Percentiles rank a stretch among this genome's conserved stretches.
phyloP scores from a whole-genome alignment of 2,797 vertebrate genomes.

The Sibirionetta formosa region DNA sequence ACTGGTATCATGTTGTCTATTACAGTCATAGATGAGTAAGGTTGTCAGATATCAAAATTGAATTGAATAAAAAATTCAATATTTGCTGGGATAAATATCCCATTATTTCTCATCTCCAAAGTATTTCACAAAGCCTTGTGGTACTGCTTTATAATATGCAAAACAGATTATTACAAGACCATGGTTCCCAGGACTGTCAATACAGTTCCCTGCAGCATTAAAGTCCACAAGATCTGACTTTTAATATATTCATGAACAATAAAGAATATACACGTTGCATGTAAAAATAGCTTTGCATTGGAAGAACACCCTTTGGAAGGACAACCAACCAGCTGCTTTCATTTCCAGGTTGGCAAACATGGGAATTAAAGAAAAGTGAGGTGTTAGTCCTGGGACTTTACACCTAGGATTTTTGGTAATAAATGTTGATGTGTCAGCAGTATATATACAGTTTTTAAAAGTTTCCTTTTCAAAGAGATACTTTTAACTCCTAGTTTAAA shows the following conservation, averaged over 20 bases:
- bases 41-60: background rate
- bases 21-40: background rate
- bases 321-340: slow-evolving; percentile 60
- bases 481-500: background rate
- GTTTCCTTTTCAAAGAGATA: background rate
- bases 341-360: slow-evolving; percentile 20
- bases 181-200: background rate
- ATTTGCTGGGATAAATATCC: background rate
- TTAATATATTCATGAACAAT: slow-evolving; percentile 47
- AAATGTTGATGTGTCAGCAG: slow-evolving; percentile 6
- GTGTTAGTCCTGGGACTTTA: slow-evolving; percentile 65
- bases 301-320: slow-evolving; percentile 31
- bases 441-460: background rate
- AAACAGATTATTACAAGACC: slow-evolving; percentile 50
- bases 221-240: slow-evolving; percentile 27
- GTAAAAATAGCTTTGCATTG: slow-evolving; percentile 44
- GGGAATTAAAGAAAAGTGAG: slow-evolving; percentile 10
- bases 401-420: slow-evolving; percentile 48
- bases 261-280: slow-evolving; percentile 18
- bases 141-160: background rate
- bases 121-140: slow-evolving; percentile 1
- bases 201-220: slow-evolving; percentile 36
- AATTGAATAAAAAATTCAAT: background rate
- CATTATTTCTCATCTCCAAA: slow-evolving; percentile 25
- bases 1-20: background rate